These are phyloP conservation scores for Macropis europaea DNA, from an alignment of 2,888 invertebrate species.

Conservation along the genomic window DNA sequence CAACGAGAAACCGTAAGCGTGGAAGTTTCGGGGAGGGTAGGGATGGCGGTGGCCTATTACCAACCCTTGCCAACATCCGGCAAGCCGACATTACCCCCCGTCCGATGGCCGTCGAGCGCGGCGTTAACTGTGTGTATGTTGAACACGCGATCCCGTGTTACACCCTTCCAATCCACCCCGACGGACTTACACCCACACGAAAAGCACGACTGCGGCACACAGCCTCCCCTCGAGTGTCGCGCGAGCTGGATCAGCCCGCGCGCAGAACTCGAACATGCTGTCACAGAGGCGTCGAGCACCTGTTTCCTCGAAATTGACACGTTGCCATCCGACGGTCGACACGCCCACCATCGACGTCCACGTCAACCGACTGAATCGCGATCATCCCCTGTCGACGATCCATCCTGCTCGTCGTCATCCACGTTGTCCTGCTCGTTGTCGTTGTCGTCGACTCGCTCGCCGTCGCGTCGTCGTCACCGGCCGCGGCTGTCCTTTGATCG, in stretches of 20 bases:
- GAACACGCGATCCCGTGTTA: slow-evolving; percentile 77
- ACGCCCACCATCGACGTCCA: slow-evolving; percentile 66
- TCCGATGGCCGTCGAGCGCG: slow-evolving; percentile 55
- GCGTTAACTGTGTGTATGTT: slow-evolving; percentile 76
- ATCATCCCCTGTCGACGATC: slow-evolving; percentile 63
- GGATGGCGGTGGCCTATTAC: slow-evolving; percentile 65
- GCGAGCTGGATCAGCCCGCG: slow-evolving; percentile 61
- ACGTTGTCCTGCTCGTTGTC: slow-evolving; percentile 42
- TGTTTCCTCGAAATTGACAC: slow-evolving; percentile 77
- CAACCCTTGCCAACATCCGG: slow-evolving; percentile 69
- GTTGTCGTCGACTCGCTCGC: slow-evolving; percentile 43
- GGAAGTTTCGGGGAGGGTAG: slow-evolving; percentile 48
- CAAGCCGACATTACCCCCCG: slow-evolving; percentile 63
- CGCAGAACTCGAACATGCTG: slow-evolving; percentile 73
- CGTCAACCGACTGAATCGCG: slow-evolving; percentile 65
- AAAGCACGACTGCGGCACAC: slow-evolving; percentile 18
- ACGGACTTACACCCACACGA: slow-evolving; percentile 53
- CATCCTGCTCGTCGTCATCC: slow-evolving; percentile 53
- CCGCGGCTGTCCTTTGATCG: slow-evolving; percentile 41
- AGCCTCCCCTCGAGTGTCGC: slow-evolving; percentile 31
- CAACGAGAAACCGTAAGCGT: slow-evolving; percentile 56
- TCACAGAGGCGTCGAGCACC: slow-evolving; percentile 77
- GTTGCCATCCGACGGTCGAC: slow-evolving; percentile 67
- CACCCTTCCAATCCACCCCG: slow-evolving; percentile 66
- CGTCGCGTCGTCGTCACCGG: slow-evolving; percentile 21